Percentiles rank a stretch among this genome's conserved stretches.
These are phyloP conservation scores for Pseudomyrmex gracilis DNA, from an alignment of 1,140 invertebrate species.

Conservation along the genomic window DNA sequence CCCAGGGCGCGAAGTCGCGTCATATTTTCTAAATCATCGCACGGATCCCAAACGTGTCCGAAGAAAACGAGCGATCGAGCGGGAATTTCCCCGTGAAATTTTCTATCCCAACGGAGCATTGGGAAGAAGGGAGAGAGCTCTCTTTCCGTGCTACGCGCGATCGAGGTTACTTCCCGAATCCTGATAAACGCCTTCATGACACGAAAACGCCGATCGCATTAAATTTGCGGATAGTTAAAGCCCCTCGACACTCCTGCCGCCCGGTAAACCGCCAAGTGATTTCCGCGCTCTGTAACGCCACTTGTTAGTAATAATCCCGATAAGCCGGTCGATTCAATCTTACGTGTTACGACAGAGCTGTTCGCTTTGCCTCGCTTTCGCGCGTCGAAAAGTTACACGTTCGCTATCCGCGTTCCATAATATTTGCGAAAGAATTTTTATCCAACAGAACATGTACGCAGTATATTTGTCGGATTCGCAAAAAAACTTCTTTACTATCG, in stretches of 20 bases:
- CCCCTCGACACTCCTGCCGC: too few species aligned
- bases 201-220: constrained; percentile 22
- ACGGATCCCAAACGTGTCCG: constrained; percentile 53
- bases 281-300: constrained; percentile 9
- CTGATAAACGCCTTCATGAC: constrained; percentile 40
- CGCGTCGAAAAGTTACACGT: too few species aligned
- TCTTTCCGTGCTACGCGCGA: background rate
- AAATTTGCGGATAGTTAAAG: constrained; percentile 49
- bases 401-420: too few species aligned
- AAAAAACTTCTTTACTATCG: too few species aligned
- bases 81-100: constrained; percentile 40
- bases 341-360: background rate
- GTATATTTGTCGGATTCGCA: too few species aligned
- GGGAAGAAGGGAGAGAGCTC: too few species aligned
- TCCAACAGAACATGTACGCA: too few species aligned
- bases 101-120: constrained; percentile 8
- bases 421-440: too few species aligned
- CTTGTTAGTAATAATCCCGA: constrained; percentile 20
- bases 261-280: constrained; percentile 25
- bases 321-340: constrained; percentile 27
- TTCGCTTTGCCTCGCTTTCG: background rate
- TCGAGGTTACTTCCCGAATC: constrained; percentile 1
- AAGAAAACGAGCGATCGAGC: constrained; percentile 51
- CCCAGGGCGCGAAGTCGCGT: constrained; percentile 60
- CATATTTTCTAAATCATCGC: constrained; percentile 65